A percentile compares a stretch with the other conserved stretches of the same genome.
Conservation (phyloP, 2,888 invertebrate genomes). For the Lasius fuliginosus region DNA sequence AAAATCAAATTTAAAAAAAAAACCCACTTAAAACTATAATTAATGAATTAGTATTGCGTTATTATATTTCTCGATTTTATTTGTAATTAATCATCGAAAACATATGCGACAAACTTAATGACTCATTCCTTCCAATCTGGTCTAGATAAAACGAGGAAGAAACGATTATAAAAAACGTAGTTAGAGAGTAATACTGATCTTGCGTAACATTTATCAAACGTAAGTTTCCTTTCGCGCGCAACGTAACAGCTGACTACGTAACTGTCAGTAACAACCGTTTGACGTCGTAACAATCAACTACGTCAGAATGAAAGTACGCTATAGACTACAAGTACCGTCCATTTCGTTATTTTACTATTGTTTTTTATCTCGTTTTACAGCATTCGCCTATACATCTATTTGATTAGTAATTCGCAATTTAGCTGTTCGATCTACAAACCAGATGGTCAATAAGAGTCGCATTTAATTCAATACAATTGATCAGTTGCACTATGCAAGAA, state of each 20-base stretch:
- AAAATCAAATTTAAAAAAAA: background rate
- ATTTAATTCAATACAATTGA: constrained; percentile 4
- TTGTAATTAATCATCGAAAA: background rate
- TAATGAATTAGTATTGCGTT: background rate
- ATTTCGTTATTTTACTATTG: background rate
- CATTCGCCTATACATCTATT: background rate
- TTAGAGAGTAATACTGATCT: constrained; percentile 65
- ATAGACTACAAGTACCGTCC: background rate
- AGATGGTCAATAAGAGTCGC: background rate
- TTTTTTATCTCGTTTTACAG: background rate
- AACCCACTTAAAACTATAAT: background rate
- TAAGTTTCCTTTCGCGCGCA: constrained; percentile 50
- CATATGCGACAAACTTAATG: background rate
- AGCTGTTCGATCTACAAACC: background rate
- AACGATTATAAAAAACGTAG: constrained; percentile 49
- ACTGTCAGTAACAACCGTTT: constrained; percentile 63
- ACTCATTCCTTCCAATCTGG: constrained; percentile 26
- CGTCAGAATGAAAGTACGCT: constrained; percentile 62
- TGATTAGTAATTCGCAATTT: background rate
- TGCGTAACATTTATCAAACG: constrained; percentile 68
- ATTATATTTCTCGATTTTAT: background rate
- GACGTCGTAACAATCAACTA: constrained; percentile 32
- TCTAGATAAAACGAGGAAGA: constrained; percentile 28
- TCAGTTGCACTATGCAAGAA: background rate
- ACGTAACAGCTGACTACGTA: constrained; percentile 68